Base-by-base conservation (phyloP, 2,888 invertebrate genomes). In the Leptogaster cylindrica region DNA sequence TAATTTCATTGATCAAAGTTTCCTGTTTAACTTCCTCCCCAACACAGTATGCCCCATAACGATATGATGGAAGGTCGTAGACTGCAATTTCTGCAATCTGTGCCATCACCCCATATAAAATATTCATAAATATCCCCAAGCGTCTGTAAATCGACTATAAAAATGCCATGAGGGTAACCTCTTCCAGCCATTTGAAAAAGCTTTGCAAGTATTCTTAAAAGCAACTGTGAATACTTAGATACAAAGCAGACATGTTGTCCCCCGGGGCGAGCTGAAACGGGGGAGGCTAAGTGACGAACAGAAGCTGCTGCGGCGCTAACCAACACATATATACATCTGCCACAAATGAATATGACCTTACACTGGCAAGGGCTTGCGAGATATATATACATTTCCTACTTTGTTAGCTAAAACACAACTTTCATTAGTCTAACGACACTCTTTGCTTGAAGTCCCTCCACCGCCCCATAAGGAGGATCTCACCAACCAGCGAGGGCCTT, bases 71-170 rank as follows among this genome's bases (percentile, higher is more conserved):
- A 6, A n/a, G 14, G 41, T 41, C 41, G 18, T 18, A 41, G 16
- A 16, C 41, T 14, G 14, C n/a, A 18, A 18, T n/a, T 10, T 41
- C 10, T 16, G n/a, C 41, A 41, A 41, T 41, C 41, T 41, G 41
- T 41, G 41, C 3, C 41, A 41, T n/a, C 4, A 3, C n/a, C 3
- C 41, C 2, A 18, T 41, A 41, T 41, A 41, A 41, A 41, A 41
- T 41, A 41, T 41, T 18, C 41, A 41, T 41, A 41, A 41, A 41
- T 41, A 41, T 41, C 41, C 41, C 6, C 16, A 7, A 18, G 41
- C 41, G 41, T n/a, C 41, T 41, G 12, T 16, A 41, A 41, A 41
- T 41, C 41, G 41, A 41, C 41, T 41, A 41, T 41, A 41, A 41
- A 41, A 41, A 41, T 41, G 18, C 41, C 41, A 41, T 41, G 10